phyloP scores from a whole-genome alignment of 2,113 vertebrate species.

The Pterophyllum scalare region DNA sequence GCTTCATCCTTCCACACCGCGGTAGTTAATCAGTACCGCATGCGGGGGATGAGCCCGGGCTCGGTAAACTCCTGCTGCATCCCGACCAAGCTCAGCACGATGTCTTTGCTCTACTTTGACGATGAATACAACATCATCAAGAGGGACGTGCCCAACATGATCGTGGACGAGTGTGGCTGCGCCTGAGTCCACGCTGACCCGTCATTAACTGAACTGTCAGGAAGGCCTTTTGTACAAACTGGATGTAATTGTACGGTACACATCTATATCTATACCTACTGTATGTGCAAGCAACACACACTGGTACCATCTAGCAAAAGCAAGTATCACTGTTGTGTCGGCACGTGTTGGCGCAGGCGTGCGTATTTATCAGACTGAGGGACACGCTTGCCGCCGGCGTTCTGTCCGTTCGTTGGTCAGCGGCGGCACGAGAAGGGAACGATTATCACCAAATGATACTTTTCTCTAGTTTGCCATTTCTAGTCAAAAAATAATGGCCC shows the following conservation, averaged over 20 bases:
- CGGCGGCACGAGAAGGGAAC: constrained; percentile 72
- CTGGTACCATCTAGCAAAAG: constrained; percentile 47
- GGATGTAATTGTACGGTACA: constrained; percentile 73
- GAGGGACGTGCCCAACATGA: constrained; percentile 99
- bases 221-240: constrained; percentile 65
- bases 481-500: constrained; percentile 79
- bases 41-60: constrained; percentile 96
- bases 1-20: constrained; percentile 98
- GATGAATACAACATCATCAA: constrained; percentile 99
- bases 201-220: constrained; percentile 41
- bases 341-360: constrained; percentile 59
- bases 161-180: constrained; percentile 99
- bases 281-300: constrained; percentile 54
- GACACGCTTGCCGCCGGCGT: constrained; percentile 42
- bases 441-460: constrained; percentile 76
- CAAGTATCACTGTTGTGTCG: constrained; percentile 44
- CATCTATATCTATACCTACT: constrained; percentile 73
- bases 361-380: constrained; percentile 74
- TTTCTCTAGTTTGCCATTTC: constrained; percentile 83
- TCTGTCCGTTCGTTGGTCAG: constrained; percentile 28
- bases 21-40: constrained; percentile 98
- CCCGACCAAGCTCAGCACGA: constrained; percentile 98
- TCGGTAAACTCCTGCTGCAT: constrained; percentile 99
- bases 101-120: constrained; percentile 99
- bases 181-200: constrained; percentile 83